phyloP scores from a whole-genome alignment of 92 coral and sea anemone genomes.

The Ricordea florida region DNA sequence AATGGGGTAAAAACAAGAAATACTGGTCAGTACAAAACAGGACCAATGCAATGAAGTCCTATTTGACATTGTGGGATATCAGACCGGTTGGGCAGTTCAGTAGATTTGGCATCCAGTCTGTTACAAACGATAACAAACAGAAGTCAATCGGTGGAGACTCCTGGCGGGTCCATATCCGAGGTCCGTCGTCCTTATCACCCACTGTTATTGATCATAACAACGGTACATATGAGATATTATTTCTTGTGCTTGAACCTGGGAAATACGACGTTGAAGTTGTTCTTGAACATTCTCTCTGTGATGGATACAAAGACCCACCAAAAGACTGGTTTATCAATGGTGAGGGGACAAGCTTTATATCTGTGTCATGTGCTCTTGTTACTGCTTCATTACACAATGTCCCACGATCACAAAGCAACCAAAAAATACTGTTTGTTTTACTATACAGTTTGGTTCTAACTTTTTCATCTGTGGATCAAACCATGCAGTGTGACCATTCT shows the following conservation, averaged over 20 bases:
- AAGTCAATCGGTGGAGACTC: slow-evolving; percentile 69
- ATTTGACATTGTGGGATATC: slow-evolving; percentile 57
- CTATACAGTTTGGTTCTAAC: no score
- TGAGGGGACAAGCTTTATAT: no score
- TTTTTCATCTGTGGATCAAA: no score
- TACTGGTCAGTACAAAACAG: slow-evolving; percentile 1
- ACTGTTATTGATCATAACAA: slow-evolving; percentile 77
- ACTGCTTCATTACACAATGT: no score
- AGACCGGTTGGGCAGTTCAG: slow-evolving; percentile 76
- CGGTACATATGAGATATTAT: slow-evolving; percentile 75
- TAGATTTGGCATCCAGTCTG: slow-evolving; percentile 59
- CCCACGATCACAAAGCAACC: no score
- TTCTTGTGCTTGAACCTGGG: slow-evolving; percentile 72
- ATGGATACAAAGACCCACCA: slow-evolving; percentile 83
- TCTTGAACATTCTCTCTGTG: slow-evolving; percentile 73
- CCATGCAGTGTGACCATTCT: no score
- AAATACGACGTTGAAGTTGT: slow-evolving; percentile 58
- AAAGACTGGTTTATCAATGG: slow-evolving; percentile 79
- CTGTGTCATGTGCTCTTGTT: no score
- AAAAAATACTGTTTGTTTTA: no score
- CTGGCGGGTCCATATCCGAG: slow-evolving; percentile 77
- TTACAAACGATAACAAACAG: slow-evolving; percentile 20
- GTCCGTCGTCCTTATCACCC: slow-evolving; percentile 71
- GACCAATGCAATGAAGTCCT: slow-evolving; percentile 46
- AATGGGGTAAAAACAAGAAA: slow-evolving; percentile 27